Base-by-base conservation (phyloP, 2,888 invertebrate genomes). In the Standfussiana lucernea region DNA sequence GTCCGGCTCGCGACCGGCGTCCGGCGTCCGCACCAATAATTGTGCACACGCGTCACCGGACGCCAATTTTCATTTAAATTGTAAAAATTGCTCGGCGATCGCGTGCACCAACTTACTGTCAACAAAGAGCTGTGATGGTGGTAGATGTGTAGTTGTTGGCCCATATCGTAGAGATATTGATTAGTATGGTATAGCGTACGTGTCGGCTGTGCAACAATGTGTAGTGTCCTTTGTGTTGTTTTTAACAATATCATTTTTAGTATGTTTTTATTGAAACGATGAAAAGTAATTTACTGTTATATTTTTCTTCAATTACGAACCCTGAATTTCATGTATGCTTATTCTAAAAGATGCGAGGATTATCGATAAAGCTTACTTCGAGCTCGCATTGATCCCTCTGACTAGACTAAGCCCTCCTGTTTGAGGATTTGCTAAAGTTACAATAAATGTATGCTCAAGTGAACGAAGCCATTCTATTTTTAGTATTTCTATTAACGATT, bases 1-100 rank as follows among this genome's bases (percentile, higher is more conserved):
- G 74, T 71, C 66, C 53, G 45, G 67, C 65, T 42, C 24, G 71
- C 79, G 66, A 40, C 83, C 61, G 74, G 80, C 77, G 77, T 86
- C 84, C 86, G 82, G 72, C 70, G 47, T 70, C 79, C 78, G 62
- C 71, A 75, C 89, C 93, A 76, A 93, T 93, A 93, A 93, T 93
- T 93, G 93, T 93, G 93, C 90, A 91, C 90, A 86, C 92, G 92
- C 93, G 79, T 91, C 91, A 89, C 62, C 84, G 91, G 75, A 80
- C 89, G 75, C 79, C 91, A 92, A 93, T 93, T 92, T 93, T 90
- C 91, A 92, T 91, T 90, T 91, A 91, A 92, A 93, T 91, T 91
- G 91, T 90, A 90, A 92, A 92, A 87, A 89, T 82, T 81, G 75
- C 78, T 66, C 40, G 56, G 73, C 84, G 73, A 77, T 77, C 80